These are phyloP conservation scores for Masticophis lateralis DNA, from an alignment of 2,797 vertebrate species.

Conservation along the genomic window DNA sequence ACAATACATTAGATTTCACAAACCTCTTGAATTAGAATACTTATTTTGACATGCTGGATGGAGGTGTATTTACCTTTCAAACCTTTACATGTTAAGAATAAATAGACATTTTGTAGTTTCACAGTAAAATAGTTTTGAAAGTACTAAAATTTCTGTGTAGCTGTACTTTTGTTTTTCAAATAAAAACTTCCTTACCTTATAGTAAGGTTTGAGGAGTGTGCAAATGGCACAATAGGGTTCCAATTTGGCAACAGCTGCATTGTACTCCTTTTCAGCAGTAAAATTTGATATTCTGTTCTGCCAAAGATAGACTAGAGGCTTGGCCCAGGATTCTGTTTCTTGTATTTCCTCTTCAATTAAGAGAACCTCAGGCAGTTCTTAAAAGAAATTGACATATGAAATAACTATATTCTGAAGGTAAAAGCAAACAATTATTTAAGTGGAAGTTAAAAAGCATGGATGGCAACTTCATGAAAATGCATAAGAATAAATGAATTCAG, in stretches of 20 bases:
- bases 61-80: background rate
- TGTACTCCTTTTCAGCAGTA: slow-evolving; percentile 87
- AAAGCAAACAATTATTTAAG: background rate
- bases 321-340: slow-evolving; percentile 90
- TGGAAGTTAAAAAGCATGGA: background rate
- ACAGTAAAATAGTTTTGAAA: background rate
- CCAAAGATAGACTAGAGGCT: slow-evolving; percentile 89
- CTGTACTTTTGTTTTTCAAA: background rate
- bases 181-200: slow-evolving; percentile 78
- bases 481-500: background rate
- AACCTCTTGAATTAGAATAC: background rate
- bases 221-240: slow-evolving; percentile 91
- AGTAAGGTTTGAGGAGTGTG: slow-evolving; percentile 90
- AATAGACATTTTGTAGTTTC: background rate
- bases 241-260: slow-evolving; percentile 77
- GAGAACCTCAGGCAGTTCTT: slow-evolving; percentile 81
- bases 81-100: background rate
- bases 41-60: background rate
- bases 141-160: background rate
- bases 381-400: slow-evolving; percentile 39
- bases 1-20: background rate
- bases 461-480: background rate
- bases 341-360: slow-evolving; percentile 75
- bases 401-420: slow-evolving; percentile 15
- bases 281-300: slow-evolving; percentile 83